These are phyloP conservation scores for Pissodes strobi DNA, from an alignment of 1,140 invertebrate species.

Conservation along the genomic window DNA sequence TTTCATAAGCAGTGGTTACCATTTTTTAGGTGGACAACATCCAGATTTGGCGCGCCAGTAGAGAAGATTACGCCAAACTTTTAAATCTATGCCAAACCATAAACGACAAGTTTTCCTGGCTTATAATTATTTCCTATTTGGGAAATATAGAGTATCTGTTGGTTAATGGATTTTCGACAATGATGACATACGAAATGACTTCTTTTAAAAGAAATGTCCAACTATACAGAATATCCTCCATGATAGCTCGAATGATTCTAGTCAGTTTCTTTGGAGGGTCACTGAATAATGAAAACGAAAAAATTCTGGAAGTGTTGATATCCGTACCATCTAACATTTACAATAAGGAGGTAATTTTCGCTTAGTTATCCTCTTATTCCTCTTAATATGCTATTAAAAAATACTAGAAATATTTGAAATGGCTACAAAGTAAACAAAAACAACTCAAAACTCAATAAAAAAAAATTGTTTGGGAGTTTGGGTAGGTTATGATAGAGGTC, in stretches of 20 bases:
- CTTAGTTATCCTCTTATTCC: no score
- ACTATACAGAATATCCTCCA: background rate
- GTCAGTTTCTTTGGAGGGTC: background rate
- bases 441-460: no score
- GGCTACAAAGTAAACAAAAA: no score
- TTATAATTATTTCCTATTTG: background rate
- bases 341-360: background rate
- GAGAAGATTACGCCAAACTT: slow-evolving; percentile 3
- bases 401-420: no score
- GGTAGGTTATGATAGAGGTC: no score
- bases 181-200: background rate
- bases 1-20: no score
- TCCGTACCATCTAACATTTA: background rate
- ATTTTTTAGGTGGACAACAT: background rate
- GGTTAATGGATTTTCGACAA: background rate
- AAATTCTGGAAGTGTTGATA: background rate
- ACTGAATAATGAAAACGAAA: background rate
- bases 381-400: background rate
- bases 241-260: background rate
- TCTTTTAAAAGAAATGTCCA: background rate
- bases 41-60: background rate
- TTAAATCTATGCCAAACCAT: background rate
- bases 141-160: background rate
- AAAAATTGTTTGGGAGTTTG: no score
- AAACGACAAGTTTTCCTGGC: background rate